Evolutionary conservation across 2,888 invertebrate species (phyloP).

Genomic region (Meta bourneti): DNA sequence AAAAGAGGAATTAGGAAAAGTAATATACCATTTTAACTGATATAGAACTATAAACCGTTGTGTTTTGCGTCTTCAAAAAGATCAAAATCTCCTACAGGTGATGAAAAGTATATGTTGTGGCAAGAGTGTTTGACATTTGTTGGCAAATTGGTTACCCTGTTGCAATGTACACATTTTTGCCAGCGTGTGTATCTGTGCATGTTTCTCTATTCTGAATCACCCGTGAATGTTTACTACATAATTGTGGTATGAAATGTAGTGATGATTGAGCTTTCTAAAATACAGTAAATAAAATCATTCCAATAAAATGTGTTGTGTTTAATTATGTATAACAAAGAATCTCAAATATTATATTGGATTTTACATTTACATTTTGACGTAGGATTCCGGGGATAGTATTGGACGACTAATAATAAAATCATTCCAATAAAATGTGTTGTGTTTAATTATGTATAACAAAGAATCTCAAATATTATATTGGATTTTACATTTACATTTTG

Average conservation of each 20-base stretch:
- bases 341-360: too few species aligned
- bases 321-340: too few species aligned
- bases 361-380: too few species aligned
- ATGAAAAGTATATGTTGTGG: slow-evolving; percentile 12
- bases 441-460: too few species aligned
- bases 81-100: neutral
- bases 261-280: slow-evolving; percentile 73
- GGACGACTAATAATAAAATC: slow-evolving; percentile 56
- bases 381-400: too few species aligned
- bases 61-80: neutral
- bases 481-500: too few species aligned
- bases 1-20: too few species aligned
- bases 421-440: slow-evolving; percentile 44
- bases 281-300: slow-evolving; percentile 69
- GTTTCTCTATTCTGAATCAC: slow-evolving; percentile 22
- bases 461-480: too few species aligned
- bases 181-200: slow-evolving; percentile 31
- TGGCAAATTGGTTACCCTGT: slow-evolving; percentile 27
- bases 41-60: neutral
- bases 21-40: too few species aligned
- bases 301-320: slow-evolving; percentile 16
- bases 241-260: slow-evolving; percentile 64
- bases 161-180: slow-evolving; percentile 15
- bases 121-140: slow-evolving; percentile 21
- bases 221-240: slow-evolving; percentile 42